Conservation (phyloP, 2,888 invertebrate species). For the Cryptocephalus primarius region DNA sequence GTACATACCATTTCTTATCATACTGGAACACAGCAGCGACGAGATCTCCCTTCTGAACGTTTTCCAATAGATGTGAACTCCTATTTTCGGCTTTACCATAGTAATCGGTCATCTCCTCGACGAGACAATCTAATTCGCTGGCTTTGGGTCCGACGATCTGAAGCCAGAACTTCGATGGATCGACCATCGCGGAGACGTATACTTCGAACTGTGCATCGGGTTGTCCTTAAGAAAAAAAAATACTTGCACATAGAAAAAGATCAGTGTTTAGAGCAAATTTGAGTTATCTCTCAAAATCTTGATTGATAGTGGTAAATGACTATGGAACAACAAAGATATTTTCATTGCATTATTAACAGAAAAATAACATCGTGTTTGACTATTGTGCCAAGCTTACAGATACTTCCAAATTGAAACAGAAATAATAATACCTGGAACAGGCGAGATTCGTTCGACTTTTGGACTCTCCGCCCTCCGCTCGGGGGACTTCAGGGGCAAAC, state of each 20-base stretch:
- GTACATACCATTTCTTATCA: constrained; percentile 67
- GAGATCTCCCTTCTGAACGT: constrained; percentile 62
- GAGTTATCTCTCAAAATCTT: constrained; percentile 3
- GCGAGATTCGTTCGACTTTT: constrained; percentile 28
- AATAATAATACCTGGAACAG: constrained; percentile 21
- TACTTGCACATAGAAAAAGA: no score
- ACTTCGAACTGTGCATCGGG: constrained; percentile 62
- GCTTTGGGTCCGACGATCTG: constrained; percentile 67
- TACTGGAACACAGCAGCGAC: constrained; percentile 76
- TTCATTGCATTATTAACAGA: no score
- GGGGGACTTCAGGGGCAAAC: constrained; percentile 28
- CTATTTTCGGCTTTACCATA: constrained; percentile 57
- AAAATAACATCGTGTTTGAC: background rate
- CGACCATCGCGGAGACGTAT: constrained; percentile 75
- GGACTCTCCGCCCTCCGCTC: constrained; percentile 22
- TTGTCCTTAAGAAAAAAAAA: constrained; percentile 21
- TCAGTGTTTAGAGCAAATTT: no score
- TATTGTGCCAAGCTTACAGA: no score
- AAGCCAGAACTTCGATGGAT: constrained; percentile 75
- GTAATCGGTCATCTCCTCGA: constrained; percentile 72
- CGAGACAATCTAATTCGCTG: constrained; percentile 65
- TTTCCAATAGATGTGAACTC: constrained; percentile 42
- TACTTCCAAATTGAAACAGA: no score
- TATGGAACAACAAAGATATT: no score
- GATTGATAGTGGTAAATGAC: no score